Percentiles rank a stretch among this genome's conserved stretches.
phyloP scores from a whole-genome alignment of 2,888 invertebrate species.

The Apodemia duryi region DNA sequence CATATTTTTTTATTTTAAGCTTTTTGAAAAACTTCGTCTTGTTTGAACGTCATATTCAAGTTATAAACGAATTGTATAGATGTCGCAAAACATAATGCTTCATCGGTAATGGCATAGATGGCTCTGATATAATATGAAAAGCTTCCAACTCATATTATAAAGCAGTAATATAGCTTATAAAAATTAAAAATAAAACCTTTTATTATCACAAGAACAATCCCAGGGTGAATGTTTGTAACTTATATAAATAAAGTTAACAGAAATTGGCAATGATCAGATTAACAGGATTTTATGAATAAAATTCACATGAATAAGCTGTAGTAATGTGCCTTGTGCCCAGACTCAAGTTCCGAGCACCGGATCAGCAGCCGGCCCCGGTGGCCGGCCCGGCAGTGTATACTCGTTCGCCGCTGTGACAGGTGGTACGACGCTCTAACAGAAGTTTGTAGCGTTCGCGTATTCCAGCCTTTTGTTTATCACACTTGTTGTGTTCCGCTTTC shows the following conservation, averaged over 20 bases:
- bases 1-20: neutral
- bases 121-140: neutral
- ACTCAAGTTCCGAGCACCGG: slow-evolving; percentile 30
- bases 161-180: neutral
- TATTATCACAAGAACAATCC: neutral
- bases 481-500: slow-evolving; percentile 56
- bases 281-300: neutral
- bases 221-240: neutral
- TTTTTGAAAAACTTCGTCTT: neutral
- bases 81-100: neutral
- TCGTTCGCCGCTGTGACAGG: slow-evolving; percentile 67
- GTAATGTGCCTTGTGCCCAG: neutral
- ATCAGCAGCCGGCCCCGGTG: slow-evolving; percentile 44
- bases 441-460: slow-evolving; percentile 65
- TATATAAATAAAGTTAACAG: neutral
- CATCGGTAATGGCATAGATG: neutral
- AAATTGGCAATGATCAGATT: neutral
- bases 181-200: neutral
- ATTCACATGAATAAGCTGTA: neutral
- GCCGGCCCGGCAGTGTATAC: slow-evolving; percentile 59
- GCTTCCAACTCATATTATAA: neutral
- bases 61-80: neutral
- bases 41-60: neutral
- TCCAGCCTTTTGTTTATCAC: slow-evolving; percentile 63
- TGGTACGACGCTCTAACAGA: slow-evolving; percentile 53